Conservation (phyloP, 2,888 invertebrate genomes). For the Dyspetes luteomarginatus region DNA sequence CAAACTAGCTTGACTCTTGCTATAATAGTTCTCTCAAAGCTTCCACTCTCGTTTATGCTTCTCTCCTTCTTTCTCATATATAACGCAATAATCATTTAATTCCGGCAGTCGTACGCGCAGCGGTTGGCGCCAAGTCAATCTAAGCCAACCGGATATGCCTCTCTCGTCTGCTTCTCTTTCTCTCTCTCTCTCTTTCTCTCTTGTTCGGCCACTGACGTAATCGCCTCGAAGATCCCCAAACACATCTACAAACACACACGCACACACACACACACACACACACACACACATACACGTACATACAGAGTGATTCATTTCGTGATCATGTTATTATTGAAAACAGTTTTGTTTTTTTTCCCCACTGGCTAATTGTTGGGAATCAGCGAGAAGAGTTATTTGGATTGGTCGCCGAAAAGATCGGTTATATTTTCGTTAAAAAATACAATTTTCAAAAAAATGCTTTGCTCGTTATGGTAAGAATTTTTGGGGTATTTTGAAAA, state of each 20-base stretch:
- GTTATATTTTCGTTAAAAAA: too few relatives aligned
- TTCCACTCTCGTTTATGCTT: constrained; percentile 25
- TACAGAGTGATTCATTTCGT: constrained; percentile 67
- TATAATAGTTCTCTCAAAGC: constrained; percentile 31
- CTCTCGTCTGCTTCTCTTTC: constrained; percentile 71
- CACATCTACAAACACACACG: background rate
- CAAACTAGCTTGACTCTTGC: constrained; percentile 33
- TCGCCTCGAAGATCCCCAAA: constrained; percentile 54
- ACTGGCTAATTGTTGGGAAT: background rate
- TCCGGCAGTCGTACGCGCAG: constrained; percentile 82
- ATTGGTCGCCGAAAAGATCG: too few relatives aligned
- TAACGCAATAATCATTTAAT: constrained; percentile 83
- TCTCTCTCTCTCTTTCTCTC: constrained; percentile 67
- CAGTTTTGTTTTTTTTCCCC: background rate
- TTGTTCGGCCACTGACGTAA: constrained; percentile 78
- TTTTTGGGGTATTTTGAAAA: too few relatives aligned
- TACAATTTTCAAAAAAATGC: too few relatives aligned
- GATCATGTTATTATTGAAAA: constrained; percentile 70
- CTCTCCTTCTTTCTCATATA: constrained; percentile 66
- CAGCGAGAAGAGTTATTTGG: background rate
- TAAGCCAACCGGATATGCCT: constrained; percentile 83
- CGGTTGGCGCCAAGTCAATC: constrained; percentile 83
- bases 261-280: constrained; percentile 23
- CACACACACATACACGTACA: constrained; percentile 8
- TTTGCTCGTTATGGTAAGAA: too few relatives aligned